Evolutionary conservation across 2,113 vertebrate genomes (phyloP).

Genomic region (Nettapus auritus): DNA sequence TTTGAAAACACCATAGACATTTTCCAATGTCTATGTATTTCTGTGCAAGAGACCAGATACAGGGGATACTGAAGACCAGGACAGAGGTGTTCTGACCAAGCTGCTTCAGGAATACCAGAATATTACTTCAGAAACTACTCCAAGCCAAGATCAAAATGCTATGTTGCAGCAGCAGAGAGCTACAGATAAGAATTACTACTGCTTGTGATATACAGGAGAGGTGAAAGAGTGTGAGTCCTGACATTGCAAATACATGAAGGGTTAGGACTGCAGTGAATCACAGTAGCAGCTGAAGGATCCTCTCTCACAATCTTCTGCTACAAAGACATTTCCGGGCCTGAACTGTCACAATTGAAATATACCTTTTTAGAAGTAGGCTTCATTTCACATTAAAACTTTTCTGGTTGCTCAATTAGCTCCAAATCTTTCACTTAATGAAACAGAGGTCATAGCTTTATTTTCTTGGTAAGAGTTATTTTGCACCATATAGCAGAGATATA

Average conservation of each 20-base stretch:
- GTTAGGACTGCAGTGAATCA: neutral
- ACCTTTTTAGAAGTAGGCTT: neutral
- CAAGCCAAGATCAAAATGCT: neutral
- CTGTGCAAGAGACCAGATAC: neutral
- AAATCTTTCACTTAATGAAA: neutral
- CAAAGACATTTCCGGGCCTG: neutral
- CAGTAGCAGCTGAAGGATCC: neutral
- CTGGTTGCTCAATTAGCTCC: neutral
- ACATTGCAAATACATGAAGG: neutral
- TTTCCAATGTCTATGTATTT: neutral
- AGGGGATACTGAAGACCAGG: accelerated
- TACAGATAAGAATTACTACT: neutral
- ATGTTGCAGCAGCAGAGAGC: neutral
- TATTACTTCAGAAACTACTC: neutral
- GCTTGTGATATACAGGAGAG: neutral
- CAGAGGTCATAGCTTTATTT: neutral
- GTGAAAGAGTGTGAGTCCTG: neutral
- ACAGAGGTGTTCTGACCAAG: neutral
- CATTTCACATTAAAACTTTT: neutral
- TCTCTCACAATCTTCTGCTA: neutral
- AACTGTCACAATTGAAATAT: neutral
- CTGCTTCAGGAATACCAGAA: neutral
- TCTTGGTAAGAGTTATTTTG: neutral
- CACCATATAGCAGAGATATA: neutral
- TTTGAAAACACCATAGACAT: neutral